A percentile compares a stretch with the other conserved stretches of the same genome.
These are phyloP conservation scores for Neotoma lepida DNA, from an alignment of 2,113 vertebrate species.

Conservation along the genomic window DNA sequence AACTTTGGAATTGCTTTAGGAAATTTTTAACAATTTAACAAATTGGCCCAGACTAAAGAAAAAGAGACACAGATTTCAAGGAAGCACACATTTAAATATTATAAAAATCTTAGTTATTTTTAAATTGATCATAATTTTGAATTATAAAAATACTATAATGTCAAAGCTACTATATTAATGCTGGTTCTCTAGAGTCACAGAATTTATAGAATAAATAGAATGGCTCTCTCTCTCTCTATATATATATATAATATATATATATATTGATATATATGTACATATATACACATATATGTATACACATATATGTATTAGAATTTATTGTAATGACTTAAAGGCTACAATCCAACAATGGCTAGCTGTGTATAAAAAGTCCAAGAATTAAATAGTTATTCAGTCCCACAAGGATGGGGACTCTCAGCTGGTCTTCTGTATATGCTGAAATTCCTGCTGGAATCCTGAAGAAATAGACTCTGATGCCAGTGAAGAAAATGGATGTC, in stretches of 20 bases:
- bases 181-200: neutral
- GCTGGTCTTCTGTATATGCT: neutral
- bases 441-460: neutral
- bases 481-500: neutral
- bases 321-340: neutral
- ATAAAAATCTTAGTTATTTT: neutral
- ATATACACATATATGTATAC: neutral
- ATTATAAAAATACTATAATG: neutral
- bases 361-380: neutral
- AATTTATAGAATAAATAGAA: neutral
- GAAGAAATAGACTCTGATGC: neutral
- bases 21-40: too few species aligned
- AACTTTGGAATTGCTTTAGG: neutral
- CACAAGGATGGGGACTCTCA: neutral
- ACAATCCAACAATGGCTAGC: neutral
- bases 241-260: neutral
- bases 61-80: neutral
- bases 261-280: neutral
- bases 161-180: neutral
- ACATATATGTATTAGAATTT: neutral
- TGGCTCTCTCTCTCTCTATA: neutral
- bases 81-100: neutral
- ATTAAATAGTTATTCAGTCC: rapidly evolving
- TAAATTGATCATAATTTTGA: neutral
- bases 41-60: neutral